Base-by-base conservation (phyloP, 1,140 invertebrate genomes). In the Aplysia californica region DNA sequence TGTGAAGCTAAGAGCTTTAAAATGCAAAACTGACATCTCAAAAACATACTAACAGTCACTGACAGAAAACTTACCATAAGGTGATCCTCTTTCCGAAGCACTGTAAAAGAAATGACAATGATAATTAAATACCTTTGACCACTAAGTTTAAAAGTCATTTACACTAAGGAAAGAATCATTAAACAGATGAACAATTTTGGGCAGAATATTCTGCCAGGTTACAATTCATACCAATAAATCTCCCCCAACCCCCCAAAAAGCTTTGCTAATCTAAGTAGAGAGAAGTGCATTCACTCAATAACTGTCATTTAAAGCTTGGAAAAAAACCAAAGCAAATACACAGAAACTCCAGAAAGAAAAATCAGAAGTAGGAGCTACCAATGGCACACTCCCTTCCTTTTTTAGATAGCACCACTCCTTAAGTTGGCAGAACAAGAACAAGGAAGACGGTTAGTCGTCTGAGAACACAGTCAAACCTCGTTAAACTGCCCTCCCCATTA, bases 21-120 rank as follows among this genome's bases (percentile, higher is more conserved):
- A 61, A 61, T 10, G 29, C 10, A 61, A 26, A 10, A n/a, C 58
- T 61, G 58, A 61, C 6, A 26, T 10, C 29, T 61, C 29, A 61
- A 15, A 10, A n/a, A 15, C 6, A 10, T 10, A 20, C 6, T 61
- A 6, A 15, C 29, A 10, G 10, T 26, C 6, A 10, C 20, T 6
- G 10, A 61, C 23, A 26, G 29, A 61, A 35, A 35, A 80, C 82
- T 76, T 80, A 85, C 85, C 83, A 86, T 82, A 31, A 81, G 67
- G 23, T 83, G 79, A 26, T 85, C 85, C 71, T 80, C 80, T 66
- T 83, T 86, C 59, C 78, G 79, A 18, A 86, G 71, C 33, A 85
- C 81, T 82, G 80, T 75, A 78, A 84, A 5, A 75, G 50, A 68
- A 67, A 41, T n/a, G 75, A 56, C 5, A 61, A 61, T 61, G 58